Evolutionary conservation across 2,888 invertebrate species (phyloP), one percentile per base, ranked within the genome.

Genomic region (Melipona bicolor): DNA sequence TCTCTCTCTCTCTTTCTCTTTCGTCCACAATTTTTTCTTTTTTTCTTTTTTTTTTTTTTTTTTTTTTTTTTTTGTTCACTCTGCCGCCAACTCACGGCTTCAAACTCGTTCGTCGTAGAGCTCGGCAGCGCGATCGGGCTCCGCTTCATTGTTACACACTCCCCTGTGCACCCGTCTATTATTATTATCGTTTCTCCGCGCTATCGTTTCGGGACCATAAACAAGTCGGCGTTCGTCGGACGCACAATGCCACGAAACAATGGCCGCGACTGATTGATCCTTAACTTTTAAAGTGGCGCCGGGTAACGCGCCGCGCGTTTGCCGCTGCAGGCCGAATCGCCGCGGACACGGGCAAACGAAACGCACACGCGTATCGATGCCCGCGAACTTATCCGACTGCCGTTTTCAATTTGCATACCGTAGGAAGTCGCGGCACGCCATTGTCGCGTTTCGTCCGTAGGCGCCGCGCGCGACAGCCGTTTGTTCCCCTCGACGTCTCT

Each of bases 241-340:
- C 32, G 84, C 79, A 85, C 84, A 85, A 85, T 85, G 64, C 61
- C n/a, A 11, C 54, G 72, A 74, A 84, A 85, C 85, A 85, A 85
- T 85, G 64, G 68, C 32, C 24, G 56, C 75, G 79, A 74, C 84
- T 84, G 85, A 85, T 85, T 85, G 85, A 85, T 85, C 85, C 85
- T 84, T 85, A 85, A 85, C 85, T 84, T 85, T 84, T 84, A 79
- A 84, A 85, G 80, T 79, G 76, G 70, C 79, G 74, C 56, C 36
- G 36, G 73, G 9, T 43, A 43, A 43, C 43, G 9, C 50, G 64
- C 65, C n/a, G 17, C 61, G 50, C 70, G 76, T 67, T 65, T 77
- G 56, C 75, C 59, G 19, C 27, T 27, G 50, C 59, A 19, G 36
- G 27, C 52, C 32, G 56, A 72, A 67, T 65, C 52, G 24, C 50